Percentiles rank a stretch among this genome's conserved stretches.
These are phyloP conservation scores for Agapetus fuscipes DNA, from an alignment of 2,888 invertebrate genomes.

Conservation along the genomic window DNA sequence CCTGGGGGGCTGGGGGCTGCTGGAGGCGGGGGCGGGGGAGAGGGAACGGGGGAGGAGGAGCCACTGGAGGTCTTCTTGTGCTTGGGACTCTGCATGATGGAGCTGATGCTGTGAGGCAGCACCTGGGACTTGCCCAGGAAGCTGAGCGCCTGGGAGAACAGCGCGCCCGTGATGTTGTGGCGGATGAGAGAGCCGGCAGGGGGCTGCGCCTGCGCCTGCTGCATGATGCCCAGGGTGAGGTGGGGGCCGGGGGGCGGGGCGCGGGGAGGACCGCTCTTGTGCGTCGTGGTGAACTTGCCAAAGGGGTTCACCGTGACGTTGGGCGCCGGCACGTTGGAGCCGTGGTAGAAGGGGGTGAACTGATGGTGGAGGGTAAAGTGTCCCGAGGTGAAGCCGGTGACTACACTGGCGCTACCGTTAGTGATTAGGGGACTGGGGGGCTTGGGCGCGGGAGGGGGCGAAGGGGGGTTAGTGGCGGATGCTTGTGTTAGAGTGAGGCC, in stretches of 20 bases:
- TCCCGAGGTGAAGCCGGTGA: slow-evolving; percentile 14
- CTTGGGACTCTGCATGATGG: slow-evolving; percentile 1
- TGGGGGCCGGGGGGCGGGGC: slow-evolving; percentile 15
- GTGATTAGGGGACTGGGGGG: slow-evolving; percentile 22
- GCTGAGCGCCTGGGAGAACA: slow-evolving; percentile 11
- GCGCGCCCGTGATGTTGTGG: slow-evolving; percentile 11
- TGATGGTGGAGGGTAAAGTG: slow-evolving; percentile 23
- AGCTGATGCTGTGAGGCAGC: slow-evolving; percentile 10
- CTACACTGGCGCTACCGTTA: slow-evolving; percentile 21
- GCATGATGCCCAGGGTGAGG: slow-evolving; percentile 5
- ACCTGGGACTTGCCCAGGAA: slow-evolving; percentile 15
- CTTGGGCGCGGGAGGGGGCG: slow-evolving; percentile 8
- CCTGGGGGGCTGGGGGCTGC: slow-evolving; percentile 29
- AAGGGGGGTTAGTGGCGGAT: slow-evolving; percentile 29
- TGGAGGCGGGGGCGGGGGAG: slow-evolving; percentile 37
- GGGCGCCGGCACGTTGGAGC: slow-evolving; percentile 47
- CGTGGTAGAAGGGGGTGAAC: slow-evolving; percentile 18
- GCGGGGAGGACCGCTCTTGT: slow-evolving; percentile 11
- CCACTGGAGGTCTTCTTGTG: background rate
- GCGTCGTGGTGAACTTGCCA: slow-evolving; percentile 29
- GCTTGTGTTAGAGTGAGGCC: slow-evolving; percentile 33
- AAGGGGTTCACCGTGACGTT: slow-evolving; percentile 59
- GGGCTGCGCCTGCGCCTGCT: slow-evolving; percentile 2
- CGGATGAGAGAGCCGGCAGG: slow-evolving; percentile 5
- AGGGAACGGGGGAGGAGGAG: slow-evolving; percentile 8